Conservation (phyloP, 2,797 vertebrate species). For the Emys orbicularis region DNA sequence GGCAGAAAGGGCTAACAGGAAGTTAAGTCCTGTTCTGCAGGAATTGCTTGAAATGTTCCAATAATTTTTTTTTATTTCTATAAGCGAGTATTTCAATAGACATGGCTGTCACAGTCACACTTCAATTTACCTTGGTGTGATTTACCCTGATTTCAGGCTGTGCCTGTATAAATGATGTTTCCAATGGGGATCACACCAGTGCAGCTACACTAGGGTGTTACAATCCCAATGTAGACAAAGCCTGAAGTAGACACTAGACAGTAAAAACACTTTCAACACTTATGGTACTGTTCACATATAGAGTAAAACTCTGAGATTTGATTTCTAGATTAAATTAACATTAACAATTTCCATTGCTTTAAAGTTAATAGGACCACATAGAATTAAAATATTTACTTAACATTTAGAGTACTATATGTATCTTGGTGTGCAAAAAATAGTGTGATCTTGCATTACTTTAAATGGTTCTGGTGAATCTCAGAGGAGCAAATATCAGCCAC, state of each 20-base stretch:
- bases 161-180: neutral
- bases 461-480: neutral
- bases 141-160: neutral
- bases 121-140: neutral
- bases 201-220: neutral
- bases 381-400: neutral
- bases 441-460: neutral
- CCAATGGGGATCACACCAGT: rapidly evolving
- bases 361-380: too few relatives aligned
- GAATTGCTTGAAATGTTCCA: too few relatives aligned
- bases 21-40: too few relatives aligned
- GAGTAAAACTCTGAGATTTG: neutral
- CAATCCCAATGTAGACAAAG: neutral
- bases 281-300: neutral
- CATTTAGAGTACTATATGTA: neutral
- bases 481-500: neutral
- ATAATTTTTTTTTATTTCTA: too few relatives aligned
- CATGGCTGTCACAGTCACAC: too few relatives aligned
- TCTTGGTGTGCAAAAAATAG: neutral
- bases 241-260: too few relatives aligned
- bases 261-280: neutral
- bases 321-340: neutral
- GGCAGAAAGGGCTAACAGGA: too few relatives aligned
- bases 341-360: too few relatives aligned
- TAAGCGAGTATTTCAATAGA: too few relatives aligned